Conservation (phyloP, 2,113 vertebrate genomes). For the Paramormyrops kingsleyae region DNA sequence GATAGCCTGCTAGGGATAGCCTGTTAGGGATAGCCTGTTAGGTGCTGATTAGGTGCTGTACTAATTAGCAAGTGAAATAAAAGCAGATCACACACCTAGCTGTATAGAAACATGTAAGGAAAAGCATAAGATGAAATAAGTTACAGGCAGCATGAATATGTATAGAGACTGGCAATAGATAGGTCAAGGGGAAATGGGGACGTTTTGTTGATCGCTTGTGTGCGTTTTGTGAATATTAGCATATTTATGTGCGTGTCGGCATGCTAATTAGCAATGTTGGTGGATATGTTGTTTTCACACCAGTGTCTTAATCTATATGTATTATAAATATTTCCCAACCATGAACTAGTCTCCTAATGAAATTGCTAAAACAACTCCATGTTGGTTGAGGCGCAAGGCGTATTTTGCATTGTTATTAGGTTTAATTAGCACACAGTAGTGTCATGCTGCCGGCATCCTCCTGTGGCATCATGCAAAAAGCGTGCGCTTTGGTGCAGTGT, state of each 20-base stretch:
- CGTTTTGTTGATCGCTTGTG: not conserved
- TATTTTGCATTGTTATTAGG: conserved; percentile 21
- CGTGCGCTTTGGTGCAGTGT: not conserved
- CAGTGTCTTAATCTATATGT: not conserved
- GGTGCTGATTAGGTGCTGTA: not conserved
- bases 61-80: not conserved
- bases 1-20: not conserved
- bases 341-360: not conserved
- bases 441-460: conserved; percentile 28
- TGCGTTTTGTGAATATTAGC: not conserved
- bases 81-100: not conserved
- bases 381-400: not conserved
- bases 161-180: not conserved
- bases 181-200: not conserved
- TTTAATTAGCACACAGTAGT: conserved; percentile 30
- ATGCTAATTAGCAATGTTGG: not conserved
- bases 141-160: not conserved
- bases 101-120: not conserved
- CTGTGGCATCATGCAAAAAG: conserved; percentile 11
- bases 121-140: not conserved
- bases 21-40: no score
- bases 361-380: not conserved
- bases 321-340: not conserved
- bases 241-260: not conserved
- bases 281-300: not conserved